phyloP scores from a whole-genome alignment of 2,888 invertebrate genomes.

The Congeria kusceri region DNA sequence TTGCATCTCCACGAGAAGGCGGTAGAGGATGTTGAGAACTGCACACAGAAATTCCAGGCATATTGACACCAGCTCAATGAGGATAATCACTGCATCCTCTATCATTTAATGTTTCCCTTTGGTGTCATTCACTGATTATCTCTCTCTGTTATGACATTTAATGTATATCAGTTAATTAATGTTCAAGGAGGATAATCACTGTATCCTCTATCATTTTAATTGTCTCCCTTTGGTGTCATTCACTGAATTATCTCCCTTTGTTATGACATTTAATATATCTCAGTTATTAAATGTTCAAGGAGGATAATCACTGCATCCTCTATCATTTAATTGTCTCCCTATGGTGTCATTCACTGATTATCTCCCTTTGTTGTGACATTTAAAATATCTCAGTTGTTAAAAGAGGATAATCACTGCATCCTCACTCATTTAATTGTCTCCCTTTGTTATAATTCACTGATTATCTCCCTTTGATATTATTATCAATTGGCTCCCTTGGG shows the following conservation, averaged over 20 bases:
- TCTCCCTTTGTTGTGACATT: no score
- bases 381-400: no score
- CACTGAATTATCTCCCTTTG: slow-evolving; percentile 34
- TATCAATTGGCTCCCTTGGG: no score
- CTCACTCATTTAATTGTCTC: no score
- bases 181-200: no score
- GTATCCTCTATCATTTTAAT: background rate
- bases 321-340: slow-evolving; percentile 5
- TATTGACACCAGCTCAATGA: slow-evolving; percentile 40
- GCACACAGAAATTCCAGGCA: slow-evolving; percentile 49
- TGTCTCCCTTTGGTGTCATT: slow-evolving; percentile 16
- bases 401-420: no score
- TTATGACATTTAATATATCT: background rate
- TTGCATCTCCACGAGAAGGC: slow-evolving; percentile 54
- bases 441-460: no score
- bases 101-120: slow-evolving; percentile 40
- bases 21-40: slow-evolving; percentile 41
- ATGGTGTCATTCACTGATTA: background rate
- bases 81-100: slow-evolving; percentile 48
- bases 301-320: no score
- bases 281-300: no score
- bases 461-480: no score
- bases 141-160: slow-evolving; percentile 7
- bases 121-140: slow-evolving; percentile 15
- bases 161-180: no score